Base-by-base conservation (phyloP, 1,140 invertebrate genomes). In the Orchestia grillus region DNA sequence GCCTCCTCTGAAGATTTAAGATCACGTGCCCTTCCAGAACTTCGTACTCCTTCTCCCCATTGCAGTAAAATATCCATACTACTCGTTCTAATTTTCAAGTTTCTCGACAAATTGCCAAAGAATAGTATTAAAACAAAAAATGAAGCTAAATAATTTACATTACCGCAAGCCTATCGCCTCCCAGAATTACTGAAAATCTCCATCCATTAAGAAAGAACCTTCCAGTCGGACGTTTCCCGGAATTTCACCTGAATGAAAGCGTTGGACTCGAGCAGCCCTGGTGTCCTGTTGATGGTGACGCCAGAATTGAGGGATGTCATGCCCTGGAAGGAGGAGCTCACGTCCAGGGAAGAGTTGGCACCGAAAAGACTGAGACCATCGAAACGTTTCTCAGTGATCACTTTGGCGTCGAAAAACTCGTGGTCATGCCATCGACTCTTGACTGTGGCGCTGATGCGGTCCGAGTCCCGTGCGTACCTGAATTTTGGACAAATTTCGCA, bases 321-420 rank as follows among this genome's bases (percentile, higher is more conserved):
- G 41, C 96, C 96, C 47, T 97, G 96, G 96, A 97, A 97, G 28
- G 97, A 96, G 19, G 97, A 97, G 43, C 96, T 97, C 41, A 97
- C 90, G 36, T 94, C 95, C 19, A 97, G 62, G 42, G 97, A 96
- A 40, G 96, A 97, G 53, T 97, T 97, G 6, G 97, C 95, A 36
- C 96, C 96, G n/a, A 97, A 97, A 47, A 95, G 95, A n/a, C 96
- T 96, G 6, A 44, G 44, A 43, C 57, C 90, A 47, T 97, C 96
- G 47, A 96, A 96, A 40, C 96, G 53, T 47, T 97, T 96, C 41
- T 96, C 95, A 0, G 96, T 97, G 36, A 96, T 95, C 8, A 97
- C 44, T 45, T 96, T 95, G 42, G 96, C 91, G 44, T 97, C 96
- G 28, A 96, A 96, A 43, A 97, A 95, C 87, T 96, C 96, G 40